Conservation (phyloP, 2,113 vertebrate species). For the Sapayoa aenigma region DNA sequence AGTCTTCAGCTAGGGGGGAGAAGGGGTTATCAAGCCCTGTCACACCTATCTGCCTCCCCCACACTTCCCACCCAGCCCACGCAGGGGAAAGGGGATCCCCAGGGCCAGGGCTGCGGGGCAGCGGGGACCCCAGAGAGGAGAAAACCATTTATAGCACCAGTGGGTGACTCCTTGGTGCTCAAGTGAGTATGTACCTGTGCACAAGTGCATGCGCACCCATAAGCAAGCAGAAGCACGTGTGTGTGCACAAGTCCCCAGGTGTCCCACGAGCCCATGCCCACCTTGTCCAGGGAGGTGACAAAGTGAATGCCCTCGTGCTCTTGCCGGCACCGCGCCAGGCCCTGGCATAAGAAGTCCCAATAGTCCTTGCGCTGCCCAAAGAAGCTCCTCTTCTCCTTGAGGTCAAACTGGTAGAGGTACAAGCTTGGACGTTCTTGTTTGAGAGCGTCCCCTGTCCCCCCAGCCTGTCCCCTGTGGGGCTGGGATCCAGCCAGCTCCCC, state of each 20-base stretch:
- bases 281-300: conserved; percentile 64
- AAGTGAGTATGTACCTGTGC: accelerated
- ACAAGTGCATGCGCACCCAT: not conserved
- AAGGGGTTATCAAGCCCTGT: not conserved
- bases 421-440: not conserved
- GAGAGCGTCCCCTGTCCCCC: not conserved
- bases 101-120: not conserved
- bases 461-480: not conserved
- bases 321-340: conserved; percentile 40
- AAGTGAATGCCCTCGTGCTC: conserved; percentile 28
- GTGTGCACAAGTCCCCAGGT: accelerated
- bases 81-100: not conserved
- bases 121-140: not conserved
- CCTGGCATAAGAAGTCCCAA: conserved; percentile 75
- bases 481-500: not conserved
- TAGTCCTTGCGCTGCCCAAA: conserved; percentile 74
- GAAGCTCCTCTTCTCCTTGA: conserved; percentile 75
- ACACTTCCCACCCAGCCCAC: accelerated
- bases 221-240: accelerated
- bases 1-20: conserved; percentile 67
- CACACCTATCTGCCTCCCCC: accelerated
- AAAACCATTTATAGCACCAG: not conserved
- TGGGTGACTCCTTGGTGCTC: not conserved
- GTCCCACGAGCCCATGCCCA: not conserved
- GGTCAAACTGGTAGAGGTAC: conserved; percentile 69